Conservation (phyloP, 2,113 vertebrate genomes). For the Monarcha castaneiventris region DNA sequence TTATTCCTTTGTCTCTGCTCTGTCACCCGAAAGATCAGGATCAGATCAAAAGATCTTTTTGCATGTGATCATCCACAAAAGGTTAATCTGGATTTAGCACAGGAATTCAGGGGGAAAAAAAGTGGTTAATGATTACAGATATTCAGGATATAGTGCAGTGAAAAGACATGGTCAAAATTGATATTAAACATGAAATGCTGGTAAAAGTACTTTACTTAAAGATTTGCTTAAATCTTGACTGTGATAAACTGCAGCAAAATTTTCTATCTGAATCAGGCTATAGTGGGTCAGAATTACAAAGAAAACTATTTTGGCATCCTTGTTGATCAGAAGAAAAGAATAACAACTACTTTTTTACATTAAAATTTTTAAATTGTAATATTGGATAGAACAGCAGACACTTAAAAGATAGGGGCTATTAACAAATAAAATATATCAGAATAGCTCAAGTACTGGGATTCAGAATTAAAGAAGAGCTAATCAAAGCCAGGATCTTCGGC, state of each 20-base stretch:
- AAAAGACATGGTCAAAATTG: not conserved
- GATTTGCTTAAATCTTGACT: not conserved
- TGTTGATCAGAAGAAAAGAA: not conserved
- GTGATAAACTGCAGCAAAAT: not conserved
- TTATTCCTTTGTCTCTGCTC: not conserved
- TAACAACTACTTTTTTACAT: not conserved
- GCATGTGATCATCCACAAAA: not conserved
- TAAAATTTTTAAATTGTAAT: not conserved
- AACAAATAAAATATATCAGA: not conserved
- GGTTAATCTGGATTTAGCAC: not conserved
- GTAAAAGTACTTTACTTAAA: not conserved
- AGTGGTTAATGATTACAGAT: not conserved
- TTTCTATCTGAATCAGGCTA: not conserved
- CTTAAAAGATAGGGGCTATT: not conserved
- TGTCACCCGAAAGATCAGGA: not conserved
- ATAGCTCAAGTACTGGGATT: not conserved
- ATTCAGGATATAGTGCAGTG: not conserved
- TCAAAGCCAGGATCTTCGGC: not conserved
- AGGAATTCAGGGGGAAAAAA: not conserved
- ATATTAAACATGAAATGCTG: not conserved
- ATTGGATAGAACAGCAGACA: not conserved
- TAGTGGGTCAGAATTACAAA: not conserved
- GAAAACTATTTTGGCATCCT: not conserved
- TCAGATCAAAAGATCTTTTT: not conserved
- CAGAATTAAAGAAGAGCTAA: not conserved